Evolutionary conservation across 2,888 invertebrate genomes (phyloP).

Genomic region (Drosophila anomalipes): DNA sequence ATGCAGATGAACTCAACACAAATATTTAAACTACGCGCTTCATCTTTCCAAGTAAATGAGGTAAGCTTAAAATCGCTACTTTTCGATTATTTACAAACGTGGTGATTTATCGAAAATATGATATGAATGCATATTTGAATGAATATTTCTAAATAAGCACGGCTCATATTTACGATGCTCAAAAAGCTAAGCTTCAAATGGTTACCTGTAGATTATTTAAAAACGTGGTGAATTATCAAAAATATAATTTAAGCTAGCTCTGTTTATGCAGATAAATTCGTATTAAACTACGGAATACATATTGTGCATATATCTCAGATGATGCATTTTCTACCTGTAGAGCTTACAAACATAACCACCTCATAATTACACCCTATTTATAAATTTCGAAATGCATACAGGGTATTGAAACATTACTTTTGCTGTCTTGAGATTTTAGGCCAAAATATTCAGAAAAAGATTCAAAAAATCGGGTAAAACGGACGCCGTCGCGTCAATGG

Average conservation of each 20-base stretch:
- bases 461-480: slow-evolving; percentile 34
- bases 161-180: neutral
- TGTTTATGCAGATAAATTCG: neutral
- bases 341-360: neutral
- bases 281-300: neutral
- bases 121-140: neutral
- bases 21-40: neutral
- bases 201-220: neutral
- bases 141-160: neutral
- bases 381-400: neutral
- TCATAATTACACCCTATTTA: neutral
- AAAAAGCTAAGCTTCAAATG: neutral
- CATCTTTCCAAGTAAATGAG: neutral
- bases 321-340: neutral
- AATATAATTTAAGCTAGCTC: neutral
- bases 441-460: slow-evolving; percentile 57
- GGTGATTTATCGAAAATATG: slow-evolving; percentile 1
- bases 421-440: slow-evolving; percentile 64
- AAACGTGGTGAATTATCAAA: neutral
- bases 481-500: slow-evolving; percentile 41
- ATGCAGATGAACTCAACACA: neutral
- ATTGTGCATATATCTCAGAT: neutral
- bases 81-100: neutral
- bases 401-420: slow-evolving; percentile 67
- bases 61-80: neutral